Conservation (phyloP, 2,113 vertebrate species). For the Neogobius melanostomus region DNA sequence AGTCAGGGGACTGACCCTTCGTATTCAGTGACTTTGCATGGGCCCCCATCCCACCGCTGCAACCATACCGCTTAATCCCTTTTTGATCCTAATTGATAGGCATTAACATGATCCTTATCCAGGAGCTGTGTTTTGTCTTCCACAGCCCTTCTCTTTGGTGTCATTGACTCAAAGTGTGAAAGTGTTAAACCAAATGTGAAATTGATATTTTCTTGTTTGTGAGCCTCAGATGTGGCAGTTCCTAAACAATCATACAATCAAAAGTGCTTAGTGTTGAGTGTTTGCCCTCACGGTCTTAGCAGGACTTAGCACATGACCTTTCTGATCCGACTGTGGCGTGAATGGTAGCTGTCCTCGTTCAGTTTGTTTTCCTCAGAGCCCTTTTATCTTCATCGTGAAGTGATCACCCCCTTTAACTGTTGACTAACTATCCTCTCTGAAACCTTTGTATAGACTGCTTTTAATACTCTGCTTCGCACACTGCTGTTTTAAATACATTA, state of each 20-base stretch:
- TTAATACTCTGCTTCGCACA: constrained; percentile 19
- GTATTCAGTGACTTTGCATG: constrained; percentile 71
- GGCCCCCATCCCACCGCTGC: constrained; percentile 64
- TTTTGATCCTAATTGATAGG: constrained; percentile 81
- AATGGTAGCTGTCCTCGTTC: constrained; percentile 63
- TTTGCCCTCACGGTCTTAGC: constrained; percentile 67
- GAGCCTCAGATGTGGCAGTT: constrained; percentile 56
- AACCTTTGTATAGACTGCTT: constrained; percentile 43
- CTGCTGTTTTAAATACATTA: background rate
- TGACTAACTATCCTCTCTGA: constrained; percentile 66
- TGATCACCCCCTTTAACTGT: constrained; percentile 54
- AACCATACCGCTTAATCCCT: constrained; percentile 76
- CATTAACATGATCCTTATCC: constrained; percentile 77
- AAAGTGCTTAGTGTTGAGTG: constrained; percentile 49
- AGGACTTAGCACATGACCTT: constrained; percentile 73
- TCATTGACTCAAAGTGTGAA: constrained; percentile 76
- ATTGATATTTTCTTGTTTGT: constrained; percentile 77
- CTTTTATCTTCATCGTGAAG: constrained; percentile 58
- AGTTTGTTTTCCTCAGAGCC: constrained; percentile 58
- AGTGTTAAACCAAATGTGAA: constrained; percentile 77
- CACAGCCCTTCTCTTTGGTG: constrained; percentile 64
- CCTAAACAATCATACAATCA: constrained; percentile 51
- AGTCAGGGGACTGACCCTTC: constrained; percentile 73
- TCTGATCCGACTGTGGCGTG: constrained; percentile 64
- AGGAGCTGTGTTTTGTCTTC: constrained; percentile 75